These are phyloP conservation scores for Colius striatus DNA, from an alignment of 2,113 vertebrate genomes.

Conservation along the genomic window DNA sequence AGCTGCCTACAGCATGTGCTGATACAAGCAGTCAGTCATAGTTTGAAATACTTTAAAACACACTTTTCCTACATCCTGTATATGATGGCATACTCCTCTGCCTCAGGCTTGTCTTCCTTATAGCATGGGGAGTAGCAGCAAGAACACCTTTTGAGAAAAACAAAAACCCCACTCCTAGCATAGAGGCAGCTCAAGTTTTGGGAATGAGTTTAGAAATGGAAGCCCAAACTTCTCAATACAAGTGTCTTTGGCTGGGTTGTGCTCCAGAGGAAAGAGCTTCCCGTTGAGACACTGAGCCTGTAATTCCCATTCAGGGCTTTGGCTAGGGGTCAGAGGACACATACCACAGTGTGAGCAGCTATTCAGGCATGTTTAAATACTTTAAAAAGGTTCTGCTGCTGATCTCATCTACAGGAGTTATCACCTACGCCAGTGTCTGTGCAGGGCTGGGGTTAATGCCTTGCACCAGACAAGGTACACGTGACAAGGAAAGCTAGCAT, in stretches of 20 bases:
- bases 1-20: not conserved
- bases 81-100: not conserved
- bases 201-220: not conserved
- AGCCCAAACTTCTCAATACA: not conserved
- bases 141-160: not conserved
- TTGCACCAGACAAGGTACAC: not conserved
- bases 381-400: not conserved
- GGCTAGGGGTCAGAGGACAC: not conserved
- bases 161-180: not conserved
- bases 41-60: not conserved
- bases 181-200: not conserved
- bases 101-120: not conserved
- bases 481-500: not conserved
- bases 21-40: not conserved
- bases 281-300: not conserved
- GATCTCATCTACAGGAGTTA: not conserved
- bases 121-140: not conserved
- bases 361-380: not conserved
- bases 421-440: not conserved
- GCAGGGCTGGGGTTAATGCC: not conserved
- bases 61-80: not conserved
- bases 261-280: not conserved
- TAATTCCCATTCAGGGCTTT: not conserved
- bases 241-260: not conserved
- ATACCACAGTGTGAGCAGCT: rapidly evolving